A percentile compares a stretch with the other conserved stretches of the same genome.
These are phyloP conservation scores for Eulemur albifrons DNA, from an alignment of 2,797 vertebrate genomes.

Conservation along the genomic window DNA sequence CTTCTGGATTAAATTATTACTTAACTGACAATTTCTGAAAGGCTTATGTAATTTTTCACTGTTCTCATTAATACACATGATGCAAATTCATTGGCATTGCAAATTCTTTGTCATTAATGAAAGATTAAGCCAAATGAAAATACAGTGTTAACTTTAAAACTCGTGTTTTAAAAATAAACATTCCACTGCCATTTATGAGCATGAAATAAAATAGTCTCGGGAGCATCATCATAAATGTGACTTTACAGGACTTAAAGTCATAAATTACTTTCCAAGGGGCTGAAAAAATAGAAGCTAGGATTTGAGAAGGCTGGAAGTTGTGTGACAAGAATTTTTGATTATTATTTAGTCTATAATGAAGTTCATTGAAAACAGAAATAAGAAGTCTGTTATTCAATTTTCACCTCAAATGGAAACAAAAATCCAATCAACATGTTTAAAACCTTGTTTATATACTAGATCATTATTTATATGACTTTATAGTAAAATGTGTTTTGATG, in stretches of 20 bases:
- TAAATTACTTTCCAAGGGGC: conserved; percentile 57
- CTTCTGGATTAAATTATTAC: conserved; percentile 22
- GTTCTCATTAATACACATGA: conserved; percentile 35
- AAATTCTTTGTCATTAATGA: conserved; percentile 45
- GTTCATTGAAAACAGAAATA: conserved; percentile 72
- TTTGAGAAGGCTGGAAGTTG: conserved; percentile 71
- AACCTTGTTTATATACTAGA: neutral
- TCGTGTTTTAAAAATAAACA: conserved; percentile 62
- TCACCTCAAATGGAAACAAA: neutral
- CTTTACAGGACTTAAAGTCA: conserved; percentile 57
- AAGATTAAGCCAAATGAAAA: conserved; percentile 31
- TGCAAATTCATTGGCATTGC: conserved; percentile 20
- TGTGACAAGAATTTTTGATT: conserved; percentile 77
- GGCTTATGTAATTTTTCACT: neutral
- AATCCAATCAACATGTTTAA: neutral
- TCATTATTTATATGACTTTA: neutral
- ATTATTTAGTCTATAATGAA: conserved; percentile 56
- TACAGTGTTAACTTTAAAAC: conserved; percentile 51
- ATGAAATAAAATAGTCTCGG: neutral
- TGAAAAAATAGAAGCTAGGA: conserved; percentile 60
- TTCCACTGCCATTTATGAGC: conserved; percentile 42
- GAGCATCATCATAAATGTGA: conserved; percentile 36
- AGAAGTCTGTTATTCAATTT: neutral
- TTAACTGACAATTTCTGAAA: conserved; percentile 21
- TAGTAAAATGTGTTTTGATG: neutral